Conservation (phyloP, 2,113 vertebrate species). For the Aspidoscelis tigris region DNA sequence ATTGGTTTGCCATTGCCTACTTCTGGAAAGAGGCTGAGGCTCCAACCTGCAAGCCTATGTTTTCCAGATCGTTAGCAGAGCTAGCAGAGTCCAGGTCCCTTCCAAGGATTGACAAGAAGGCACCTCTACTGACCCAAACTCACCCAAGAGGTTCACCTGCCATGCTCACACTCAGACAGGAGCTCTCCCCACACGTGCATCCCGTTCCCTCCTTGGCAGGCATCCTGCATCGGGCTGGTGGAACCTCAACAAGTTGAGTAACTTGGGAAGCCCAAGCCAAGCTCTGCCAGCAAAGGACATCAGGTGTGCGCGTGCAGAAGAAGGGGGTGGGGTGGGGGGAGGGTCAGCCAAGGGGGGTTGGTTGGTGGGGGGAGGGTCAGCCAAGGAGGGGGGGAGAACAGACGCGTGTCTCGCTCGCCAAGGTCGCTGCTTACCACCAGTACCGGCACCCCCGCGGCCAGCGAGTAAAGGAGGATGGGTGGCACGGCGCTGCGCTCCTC, state of each 20-base stretch:
- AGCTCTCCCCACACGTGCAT: too few relatives aligned
- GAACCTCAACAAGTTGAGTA: constrained; percentile 7
- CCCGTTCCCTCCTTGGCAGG: background rate
- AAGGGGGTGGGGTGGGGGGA: background rate
- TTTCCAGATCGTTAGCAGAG: too few relatives aligned
- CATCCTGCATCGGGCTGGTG: background rate
- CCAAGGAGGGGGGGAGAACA: background rate
- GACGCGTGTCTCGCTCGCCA: background rate
- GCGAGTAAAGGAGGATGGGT: constrained; percentile 88
- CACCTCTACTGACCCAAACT: background rate
- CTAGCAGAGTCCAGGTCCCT: too few relatives aligned
- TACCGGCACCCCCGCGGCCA: constrained; percentile 89
- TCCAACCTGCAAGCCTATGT: too few relatives aligned
- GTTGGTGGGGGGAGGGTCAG: background rate
- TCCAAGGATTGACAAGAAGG: too few relatives aligned
- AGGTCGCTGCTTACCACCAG: constrained; percentile 85
- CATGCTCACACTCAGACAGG: too few relatives aligned
- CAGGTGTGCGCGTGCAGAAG: background rate
- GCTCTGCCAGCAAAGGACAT: background rate
- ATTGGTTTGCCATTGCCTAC: too few relatives aligned
- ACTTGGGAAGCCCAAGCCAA: background rate
- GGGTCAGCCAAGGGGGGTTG: background rate
- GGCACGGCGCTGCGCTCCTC: constrained; percentile 93
- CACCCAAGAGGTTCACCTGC: background rate
- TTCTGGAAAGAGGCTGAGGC: too few relatives aligned